Evolutionary conservation across 2,888 invertebrate genomes (phyloP).

Genomic region (Cosmia pyralina): DNA sequence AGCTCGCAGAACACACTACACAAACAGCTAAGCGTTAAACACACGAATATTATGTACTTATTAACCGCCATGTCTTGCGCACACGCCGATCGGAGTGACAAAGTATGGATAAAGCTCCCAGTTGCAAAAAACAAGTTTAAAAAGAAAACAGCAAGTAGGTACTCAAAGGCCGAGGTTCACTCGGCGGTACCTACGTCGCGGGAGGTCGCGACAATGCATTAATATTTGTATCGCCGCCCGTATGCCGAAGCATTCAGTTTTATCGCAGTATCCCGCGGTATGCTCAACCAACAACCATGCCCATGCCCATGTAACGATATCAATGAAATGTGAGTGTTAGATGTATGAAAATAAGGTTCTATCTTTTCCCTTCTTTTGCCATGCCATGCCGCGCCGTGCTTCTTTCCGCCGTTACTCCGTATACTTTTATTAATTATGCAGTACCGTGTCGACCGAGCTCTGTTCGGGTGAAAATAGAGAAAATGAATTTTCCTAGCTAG

Average conservation of each 20-base stretch:
- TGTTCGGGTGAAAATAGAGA: no score
- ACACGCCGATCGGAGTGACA: neutral
- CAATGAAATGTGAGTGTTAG: neutral
- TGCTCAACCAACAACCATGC: no score
- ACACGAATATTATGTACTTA: conserved; percentile 6
- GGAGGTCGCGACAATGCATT: no score
- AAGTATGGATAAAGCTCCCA: neutral
- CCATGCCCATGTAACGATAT: neutral
- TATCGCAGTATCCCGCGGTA: neutral
- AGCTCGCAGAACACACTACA: conserved; percentile 23
- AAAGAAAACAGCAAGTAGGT: neutral
- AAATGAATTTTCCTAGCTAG: no score
- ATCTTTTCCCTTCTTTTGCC: no score
- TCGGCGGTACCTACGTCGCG: neutral
- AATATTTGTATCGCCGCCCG: no score
- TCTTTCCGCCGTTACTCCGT: no score
- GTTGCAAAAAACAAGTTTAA: conserved; percentile 16
- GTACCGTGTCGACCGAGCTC: no score
- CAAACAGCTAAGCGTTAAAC: conserved; percentile 24
- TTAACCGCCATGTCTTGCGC: conserved; percentile 7
- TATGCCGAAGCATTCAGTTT: neutral
- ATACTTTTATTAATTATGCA: no score
- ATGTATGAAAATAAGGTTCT: neutral
- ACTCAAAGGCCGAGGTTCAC: neutral
- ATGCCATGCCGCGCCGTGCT: no score